A percentile compares a stretch with the other conserved stretches of the same genome.
phyloP scores from a whole-genome alignment of 37 sponge, comb jelly and placozoan genomes.

The Cliona cf. orientalis region DNA sequence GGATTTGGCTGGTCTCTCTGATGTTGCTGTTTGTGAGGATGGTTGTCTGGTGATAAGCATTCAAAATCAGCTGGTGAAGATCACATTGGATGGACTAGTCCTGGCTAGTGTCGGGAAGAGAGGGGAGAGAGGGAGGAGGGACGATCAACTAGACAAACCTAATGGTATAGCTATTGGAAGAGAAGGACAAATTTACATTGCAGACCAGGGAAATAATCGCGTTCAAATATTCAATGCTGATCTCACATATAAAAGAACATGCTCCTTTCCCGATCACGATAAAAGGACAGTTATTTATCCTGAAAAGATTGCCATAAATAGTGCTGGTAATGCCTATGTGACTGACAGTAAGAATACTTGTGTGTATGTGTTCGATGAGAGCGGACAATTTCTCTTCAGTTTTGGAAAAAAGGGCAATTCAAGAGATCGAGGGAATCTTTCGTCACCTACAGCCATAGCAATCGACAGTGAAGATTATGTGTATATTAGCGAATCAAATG shows the following conservation, averaged over 20 bases:
- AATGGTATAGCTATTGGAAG: background rate
- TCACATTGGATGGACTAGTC: background rate
- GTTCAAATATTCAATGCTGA: constrained; percentile 8
- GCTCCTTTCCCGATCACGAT: background rate
- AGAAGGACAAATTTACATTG: background rate
- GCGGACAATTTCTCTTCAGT: constrained; percentile 22
- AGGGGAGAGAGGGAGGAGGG: background rate
- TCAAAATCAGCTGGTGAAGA: background rate
- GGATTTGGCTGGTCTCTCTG: background rate
- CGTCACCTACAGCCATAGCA: constrained; percentile 22
- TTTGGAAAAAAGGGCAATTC: constrained; percentile 24
- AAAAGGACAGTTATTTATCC: background rate
- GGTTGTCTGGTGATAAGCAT: background rate
- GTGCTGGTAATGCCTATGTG: constrained; percentile 26
- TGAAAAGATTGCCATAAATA: constrained; percentile 27
- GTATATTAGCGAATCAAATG: background rate
- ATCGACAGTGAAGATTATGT: constrained; percentile 26
- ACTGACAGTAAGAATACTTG: constrained; percentile 14
- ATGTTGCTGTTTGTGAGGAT: background rate
- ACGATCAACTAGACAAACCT: background rate
- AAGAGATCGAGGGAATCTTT: background rate
- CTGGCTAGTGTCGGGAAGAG: constrained; percentile 16
- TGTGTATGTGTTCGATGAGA: constrained; percentile 34
- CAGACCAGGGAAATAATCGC: background rate
- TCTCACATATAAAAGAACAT: background rate